phyloP scores from a whole-genome alignment of 1,140 invertebrate genomes.

The Calosoma granatense region DNA sequence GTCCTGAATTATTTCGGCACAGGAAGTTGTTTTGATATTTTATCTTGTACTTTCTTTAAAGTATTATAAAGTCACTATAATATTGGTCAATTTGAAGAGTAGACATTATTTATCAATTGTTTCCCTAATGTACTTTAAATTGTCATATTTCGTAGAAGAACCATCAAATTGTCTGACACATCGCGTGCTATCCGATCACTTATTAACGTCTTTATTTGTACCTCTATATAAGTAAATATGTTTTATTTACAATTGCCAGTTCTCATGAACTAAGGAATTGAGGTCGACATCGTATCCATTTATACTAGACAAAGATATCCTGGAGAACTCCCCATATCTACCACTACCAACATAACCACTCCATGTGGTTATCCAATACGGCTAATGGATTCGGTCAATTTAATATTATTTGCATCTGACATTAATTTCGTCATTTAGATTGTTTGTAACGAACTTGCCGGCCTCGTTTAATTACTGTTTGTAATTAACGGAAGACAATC shows the following conservation, averaged over 20 bases:
- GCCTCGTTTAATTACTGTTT: background rate
- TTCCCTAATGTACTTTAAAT: background rate
- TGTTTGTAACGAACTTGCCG: background rate
- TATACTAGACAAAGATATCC: background rate
- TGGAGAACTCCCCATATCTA: too few species aligned
- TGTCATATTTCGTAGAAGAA: background rate
- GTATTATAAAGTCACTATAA: too few species aligned
- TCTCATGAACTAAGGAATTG: background rate
- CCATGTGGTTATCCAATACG: too few species aligned
- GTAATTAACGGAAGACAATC: background rate
- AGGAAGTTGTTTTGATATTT: too few species aligned
- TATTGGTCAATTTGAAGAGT: too few species aligned
- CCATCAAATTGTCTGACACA: background rate
- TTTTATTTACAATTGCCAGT: constrained; percentile 1
- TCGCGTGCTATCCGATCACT: constrained; percentile 3
- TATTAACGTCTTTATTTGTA: background rate
- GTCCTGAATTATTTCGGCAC: too few species aligned
- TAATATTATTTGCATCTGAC: constrained; percentile 1
- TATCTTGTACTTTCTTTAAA: too few species aligned
- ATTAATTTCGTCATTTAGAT: background rate
- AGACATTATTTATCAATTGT: background rate
- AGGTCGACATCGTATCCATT: background rate
- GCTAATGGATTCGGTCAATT: constrained; percentile 1
- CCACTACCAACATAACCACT: too few species aligned
- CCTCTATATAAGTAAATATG: background rate